phyloP scores from a whole-genome alignment of 2,113 vertebrate species.

The Opisthocomus hoazin region DNA sequence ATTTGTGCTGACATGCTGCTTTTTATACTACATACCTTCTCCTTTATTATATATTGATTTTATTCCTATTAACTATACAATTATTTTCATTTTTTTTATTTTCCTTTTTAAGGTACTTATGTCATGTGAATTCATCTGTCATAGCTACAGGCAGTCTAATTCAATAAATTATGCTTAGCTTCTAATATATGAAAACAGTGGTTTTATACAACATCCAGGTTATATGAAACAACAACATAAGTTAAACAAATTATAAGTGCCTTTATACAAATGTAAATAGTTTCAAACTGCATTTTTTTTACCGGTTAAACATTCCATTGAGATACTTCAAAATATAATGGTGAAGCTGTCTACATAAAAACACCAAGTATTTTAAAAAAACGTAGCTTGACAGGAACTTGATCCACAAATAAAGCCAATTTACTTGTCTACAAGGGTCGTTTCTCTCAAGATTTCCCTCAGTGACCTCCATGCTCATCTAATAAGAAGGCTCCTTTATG shows the following conservation, averaged over 20 bases:
- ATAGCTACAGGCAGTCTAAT: not conserved
- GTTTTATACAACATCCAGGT: not conserved
- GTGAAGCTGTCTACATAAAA: not conserved
- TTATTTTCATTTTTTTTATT: not conserved
- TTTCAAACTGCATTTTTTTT: not conserved
- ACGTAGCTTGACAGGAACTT: not conserved
- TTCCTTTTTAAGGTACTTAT: not conserved
- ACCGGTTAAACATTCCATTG: not conserved
- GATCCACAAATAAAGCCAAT: not conserved
- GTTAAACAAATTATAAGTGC: not conserved
- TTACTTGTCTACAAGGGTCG: not conserved
- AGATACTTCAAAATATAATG: not conserved
- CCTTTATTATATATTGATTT: constrained; percentile 50
- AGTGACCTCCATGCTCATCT: not conserved
- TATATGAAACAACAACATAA: not conserved
- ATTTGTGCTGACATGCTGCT: not conserved
- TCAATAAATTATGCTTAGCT: not conserved
- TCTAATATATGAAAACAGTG: not conserved
- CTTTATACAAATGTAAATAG: not conserved
- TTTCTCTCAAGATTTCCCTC: not conserved
- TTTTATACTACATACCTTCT: not conserved
- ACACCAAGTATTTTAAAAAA: not conserved
- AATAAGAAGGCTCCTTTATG: not conserved
- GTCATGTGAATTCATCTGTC: not conserved
- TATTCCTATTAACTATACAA: not conserved